Evolutionary conservation across 2,113 vertebrate genomes (phyloP).

Genomic region (Semicossyphus pulcher): DNA sequence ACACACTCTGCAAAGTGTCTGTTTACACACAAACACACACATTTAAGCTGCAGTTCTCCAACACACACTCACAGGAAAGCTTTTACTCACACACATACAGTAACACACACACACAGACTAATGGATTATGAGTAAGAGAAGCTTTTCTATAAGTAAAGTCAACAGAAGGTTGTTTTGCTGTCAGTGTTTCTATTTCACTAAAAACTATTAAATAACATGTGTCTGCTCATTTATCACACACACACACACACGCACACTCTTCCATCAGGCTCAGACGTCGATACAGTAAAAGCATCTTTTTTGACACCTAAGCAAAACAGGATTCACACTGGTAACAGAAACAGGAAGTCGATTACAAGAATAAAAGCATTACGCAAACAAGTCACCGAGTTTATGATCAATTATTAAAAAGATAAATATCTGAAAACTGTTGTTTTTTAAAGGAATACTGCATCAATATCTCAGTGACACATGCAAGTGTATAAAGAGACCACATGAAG

Average conservation of each 20-base stretch:
- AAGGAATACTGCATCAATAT: neutral
- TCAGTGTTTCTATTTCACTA: slow-evolving; percentile 19
- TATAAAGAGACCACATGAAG: no score
- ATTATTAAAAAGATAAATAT: neutral
- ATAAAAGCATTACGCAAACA: neutral
- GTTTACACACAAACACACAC: slow-evolving; percentile 31
- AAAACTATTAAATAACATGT: slow-evolving; percentile 26
- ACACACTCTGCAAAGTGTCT: neutral
- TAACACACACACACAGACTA: slow-evolving; percentile 14
- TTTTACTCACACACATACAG: slow-evolving; percentile 4
- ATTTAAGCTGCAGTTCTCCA: slow-evolving; percentile 13
- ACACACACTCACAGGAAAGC: slow-evolving; percentile 3
- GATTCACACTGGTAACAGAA: neutral
- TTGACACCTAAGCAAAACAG: slow-evolving; percentile 22
- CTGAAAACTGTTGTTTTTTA: neutral
- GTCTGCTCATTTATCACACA: slow-evolving; percentile 23
- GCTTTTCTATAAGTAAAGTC: slow-evolving; percentile 34
- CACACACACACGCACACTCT: slow-evolving; percentile 18
- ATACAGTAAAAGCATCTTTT: slow-evolving; percentile 42
- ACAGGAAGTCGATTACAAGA: slow-evolving; percentile 6
- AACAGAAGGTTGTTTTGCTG: slow-evolving; percentile 39
- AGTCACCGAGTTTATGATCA: neutral
- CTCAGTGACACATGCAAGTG: no score
- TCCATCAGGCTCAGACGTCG: slow-evolving; percentile 2
- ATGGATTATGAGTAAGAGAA: slow-evolving; percentile 30